A percentile compares a stretch with the other conserved stretches of the same genome.
Conservation (phyloP, 2,888 invertebrate genomes). For the Saturnia pavonia region DNA sequence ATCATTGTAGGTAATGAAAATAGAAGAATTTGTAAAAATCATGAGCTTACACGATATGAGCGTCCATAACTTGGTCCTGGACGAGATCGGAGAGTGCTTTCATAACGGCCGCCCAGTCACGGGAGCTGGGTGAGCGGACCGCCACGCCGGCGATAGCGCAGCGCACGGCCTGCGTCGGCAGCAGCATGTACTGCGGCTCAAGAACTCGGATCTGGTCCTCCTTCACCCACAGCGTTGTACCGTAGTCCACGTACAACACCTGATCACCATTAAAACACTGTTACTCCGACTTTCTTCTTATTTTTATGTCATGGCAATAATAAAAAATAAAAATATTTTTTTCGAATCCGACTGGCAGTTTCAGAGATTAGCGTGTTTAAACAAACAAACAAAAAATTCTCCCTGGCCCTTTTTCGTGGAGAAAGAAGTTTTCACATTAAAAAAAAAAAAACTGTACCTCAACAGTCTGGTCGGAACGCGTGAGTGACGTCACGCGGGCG, state of each 20-base stretch:
- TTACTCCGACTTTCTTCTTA: too few relatives aligned
- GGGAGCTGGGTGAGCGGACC: conserved; percentile 38
- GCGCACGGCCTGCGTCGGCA: conserved; percentile 82
- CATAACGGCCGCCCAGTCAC: conserved; percentile 53
- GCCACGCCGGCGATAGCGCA: conserved; percentile 75
- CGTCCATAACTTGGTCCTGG: conserved; percentile 45
- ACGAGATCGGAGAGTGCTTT: conserved; percentile 38
- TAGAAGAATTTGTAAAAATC: too few relatives aligned
- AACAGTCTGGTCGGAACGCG: conserved; percentile 58
- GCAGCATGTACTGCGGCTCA: conserved; percentile 71
- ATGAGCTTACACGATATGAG: conserved; percentile 58
- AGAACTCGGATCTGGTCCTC: conserved; percentile 78
- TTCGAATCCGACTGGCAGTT: too few relatives aligned
- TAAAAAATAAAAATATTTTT: too few relatives aligned
- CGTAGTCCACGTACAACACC: conserved; percentile 87
- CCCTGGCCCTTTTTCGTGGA: too few relatives aligned
- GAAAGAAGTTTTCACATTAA: too few relatives aligned
- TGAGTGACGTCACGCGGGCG: conserved; percentile 53
- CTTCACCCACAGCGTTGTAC: conserved; percentile 81
- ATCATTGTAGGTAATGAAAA: too few relatives aligned
- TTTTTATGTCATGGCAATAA: too few relatives aligned
- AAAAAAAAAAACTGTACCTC: conserved; percentile 45
- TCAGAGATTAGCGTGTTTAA: too few relatives aligned
- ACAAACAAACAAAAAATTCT: too few relatives aligned
- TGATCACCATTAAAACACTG: conserved; percentile 29